These are phyloP conservation scores for Adineta ricciae DNA, from an alignment of 2,888 invertebrate genomes.

Conservation along the genomic window DNA sequence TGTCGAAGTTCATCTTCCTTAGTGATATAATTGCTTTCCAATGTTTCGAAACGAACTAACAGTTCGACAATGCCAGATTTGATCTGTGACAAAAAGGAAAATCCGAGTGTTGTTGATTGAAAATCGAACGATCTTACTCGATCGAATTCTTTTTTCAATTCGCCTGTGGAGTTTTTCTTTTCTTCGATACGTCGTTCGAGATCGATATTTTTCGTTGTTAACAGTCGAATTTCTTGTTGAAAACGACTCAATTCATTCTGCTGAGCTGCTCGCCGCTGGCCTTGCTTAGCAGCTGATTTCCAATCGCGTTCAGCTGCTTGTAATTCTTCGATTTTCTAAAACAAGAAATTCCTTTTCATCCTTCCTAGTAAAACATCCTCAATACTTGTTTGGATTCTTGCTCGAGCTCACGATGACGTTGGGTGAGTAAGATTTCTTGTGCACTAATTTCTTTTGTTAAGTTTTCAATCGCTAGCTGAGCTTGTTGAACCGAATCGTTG, in stretches of 20 bases:
- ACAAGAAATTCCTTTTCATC: no score
- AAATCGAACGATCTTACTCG: background rate
- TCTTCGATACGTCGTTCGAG: background rate
- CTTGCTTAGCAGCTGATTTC: background rate
- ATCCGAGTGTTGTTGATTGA: background rate
- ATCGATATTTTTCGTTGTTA: background rate
- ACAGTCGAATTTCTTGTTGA: background rate
- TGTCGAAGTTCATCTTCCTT: background rate
- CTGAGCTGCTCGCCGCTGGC: background rate
- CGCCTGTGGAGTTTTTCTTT: background rate
- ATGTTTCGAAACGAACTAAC: background rate
- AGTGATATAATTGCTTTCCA: background rate
- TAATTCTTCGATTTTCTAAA: background rate
- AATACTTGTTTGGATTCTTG: background rate
- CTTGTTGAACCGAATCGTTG: background rate
- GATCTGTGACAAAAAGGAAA: background rate
- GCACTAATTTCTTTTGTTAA: background rate
- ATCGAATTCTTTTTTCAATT: background rate
- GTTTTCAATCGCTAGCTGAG: background rate
- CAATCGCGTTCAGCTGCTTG: background rate
- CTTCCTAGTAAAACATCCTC: no score
- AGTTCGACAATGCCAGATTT: background rate
- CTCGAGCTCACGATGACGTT: background rate
- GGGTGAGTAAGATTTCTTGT: background rate
- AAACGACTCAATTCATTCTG: conserved; percentile 1